Evolutionary conservation across 1,140 invertebrate species (phyloP).

Genomic region (Papilio aristodemus): DNA sequence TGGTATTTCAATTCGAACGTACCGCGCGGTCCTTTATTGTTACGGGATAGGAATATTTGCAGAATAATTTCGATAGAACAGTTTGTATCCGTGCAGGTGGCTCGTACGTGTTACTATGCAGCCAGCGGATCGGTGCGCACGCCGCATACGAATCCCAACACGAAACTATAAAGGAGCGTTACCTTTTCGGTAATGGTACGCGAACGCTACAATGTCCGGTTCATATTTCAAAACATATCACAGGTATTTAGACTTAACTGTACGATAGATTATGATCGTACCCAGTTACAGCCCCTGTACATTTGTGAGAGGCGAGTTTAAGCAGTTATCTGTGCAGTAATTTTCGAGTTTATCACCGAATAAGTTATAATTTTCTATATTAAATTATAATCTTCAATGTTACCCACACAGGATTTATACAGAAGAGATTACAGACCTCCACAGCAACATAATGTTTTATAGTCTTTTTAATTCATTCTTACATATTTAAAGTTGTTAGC

Average conservation of each 20-base stretch:
- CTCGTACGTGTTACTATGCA: conserved; percentile 57
- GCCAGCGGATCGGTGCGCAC: conserved; percentile 44
- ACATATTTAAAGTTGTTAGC: no score
- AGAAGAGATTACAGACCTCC: no score
- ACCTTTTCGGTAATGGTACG: conserved; percentile 43
- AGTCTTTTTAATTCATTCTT: no score
- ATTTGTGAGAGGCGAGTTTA: background rate
- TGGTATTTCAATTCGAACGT: conserved; percentile 19
- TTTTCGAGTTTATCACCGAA: no score
- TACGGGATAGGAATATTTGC: conserved; percentile 29
- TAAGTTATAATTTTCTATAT: no score
- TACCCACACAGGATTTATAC: no score
- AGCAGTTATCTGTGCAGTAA: no score
- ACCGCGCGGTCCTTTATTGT: background rate
- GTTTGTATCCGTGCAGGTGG: conserved; percentile 53
- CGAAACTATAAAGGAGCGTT: conserved; percentile 43
- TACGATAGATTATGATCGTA: conserved; percentile 11
- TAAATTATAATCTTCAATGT: no score
- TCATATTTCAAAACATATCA: conserved; percentile 39
- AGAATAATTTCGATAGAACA: conserved; percentile 39
- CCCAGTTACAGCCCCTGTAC: background rate
- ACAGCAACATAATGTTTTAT: no score
- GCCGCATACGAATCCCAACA: conserved; percentile 52
- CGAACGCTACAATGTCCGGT: conserved; percentile 41
- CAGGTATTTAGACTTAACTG: conserved; percentile 27